Evolutionary conservation across 2,113 vertebrate species (phyloP).

Genomic region (Apodemus speciosus): DNA sequence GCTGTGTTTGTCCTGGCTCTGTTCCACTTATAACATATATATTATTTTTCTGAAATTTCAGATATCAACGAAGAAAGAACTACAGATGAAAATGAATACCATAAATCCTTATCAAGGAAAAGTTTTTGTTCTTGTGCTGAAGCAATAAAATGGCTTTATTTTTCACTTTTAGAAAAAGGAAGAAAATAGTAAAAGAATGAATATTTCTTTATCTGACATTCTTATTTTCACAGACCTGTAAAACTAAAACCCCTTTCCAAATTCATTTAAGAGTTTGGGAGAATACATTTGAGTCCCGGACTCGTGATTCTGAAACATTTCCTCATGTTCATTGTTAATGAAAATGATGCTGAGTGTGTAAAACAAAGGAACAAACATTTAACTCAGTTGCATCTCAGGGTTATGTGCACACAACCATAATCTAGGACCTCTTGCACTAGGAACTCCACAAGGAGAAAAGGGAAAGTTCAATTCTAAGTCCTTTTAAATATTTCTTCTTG

Average conservation of each 20-base stretch:
- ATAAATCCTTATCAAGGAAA: neutral
- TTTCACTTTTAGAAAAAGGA: constrained; percentile 5
- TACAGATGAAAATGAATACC: constrained; percentile 23
- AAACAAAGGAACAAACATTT: constrained; percentile 51
- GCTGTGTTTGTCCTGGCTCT: neutral
- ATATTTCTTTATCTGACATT: neutral
- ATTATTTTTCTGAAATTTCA: constrained; percentile 30
- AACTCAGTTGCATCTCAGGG: constrained; percentile 7
- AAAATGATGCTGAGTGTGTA: constrained; percentile 30
- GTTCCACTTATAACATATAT: neutral
- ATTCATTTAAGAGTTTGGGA: neutral
- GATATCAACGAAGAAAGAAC: constrained; percentile 14
- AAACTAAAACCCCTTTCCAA: neutral
- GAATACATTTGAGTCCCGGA: neutral
- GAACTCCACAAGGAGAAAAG: neutral
- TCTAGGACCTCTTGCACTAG: neutral
- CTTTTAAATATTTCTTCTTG: neutral
- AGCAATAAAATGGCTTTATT: neutral
- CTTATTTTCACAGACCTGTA: neutral
- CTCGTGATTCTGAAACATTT: neutral
- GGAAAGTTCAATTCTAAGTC: neutral
- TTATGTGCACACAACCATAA: neutral
- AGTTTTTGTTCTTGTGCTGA: neutral
- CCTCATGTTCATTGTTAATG: neutral
- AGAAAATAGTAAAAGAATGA: neutral